Base-by-base conservation (phyloP, 2,888 invertebrate species). In the Nomada ferruginata region DNA sequence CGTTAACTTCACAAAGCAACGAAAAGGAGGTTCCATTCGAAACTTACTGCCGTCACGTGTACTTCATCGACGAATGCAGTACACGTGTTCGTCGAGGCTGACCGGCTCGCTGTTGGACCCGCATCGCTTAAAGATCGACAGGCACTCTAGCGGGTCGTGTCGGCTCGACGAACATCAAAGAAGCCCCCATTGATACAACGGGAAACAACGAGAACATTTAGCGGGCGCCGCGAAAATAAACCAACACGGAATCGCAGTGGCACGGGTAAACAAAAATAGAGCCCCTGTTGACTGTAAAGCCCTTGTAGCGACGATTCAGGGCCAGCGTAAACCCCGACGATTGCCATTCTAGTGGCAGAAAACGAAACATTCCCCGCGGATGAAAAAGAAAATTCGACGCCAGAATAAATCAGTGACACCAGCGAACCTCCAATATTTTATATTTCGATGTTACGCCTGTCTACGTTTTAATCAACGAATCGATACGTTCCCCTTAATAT, bases 21-120 rank as follows among this genome's bases (percentile, higher is more conserved):
- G 9, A 36, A 36, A 36, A 59, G 70, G 61, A 79, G 77, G 73
- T 29, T 55, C 55, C 15, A 79, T 73, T 76, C 76, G 63, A 72
- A 74, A 10, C 76, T 60, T 53, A 55, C 15, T 47, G 44, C 64
- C 79, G 79, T 87, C 85, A 85, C 79, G 82, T 86, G 88, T 78
- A 64, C 79, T 74, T 79, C 26, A 61, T 72, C 61, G 85, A 74
- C 73, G 83, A 81, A 72, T 88, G 88, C 72, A 55, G 55, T 80
- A 89, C 88, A 88, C 79, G 82, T 89, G 87, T 89, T 84, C 73
- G 63, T 29, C 26, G 36, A 57, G 50, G 63, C 69, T 75, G 83
- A 29, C 61, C 77, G 64, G 47, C 64, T 44, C 52, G 20, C 7
- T 55, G 59, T 44, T 71, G 70, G 66, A 75, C 76, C 76, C 79